These are phyloP conservation scores for Micrasema minimum DNA, from an alignment of 1,140 invertebrate species.

Conservation along the genomic window DNA sequence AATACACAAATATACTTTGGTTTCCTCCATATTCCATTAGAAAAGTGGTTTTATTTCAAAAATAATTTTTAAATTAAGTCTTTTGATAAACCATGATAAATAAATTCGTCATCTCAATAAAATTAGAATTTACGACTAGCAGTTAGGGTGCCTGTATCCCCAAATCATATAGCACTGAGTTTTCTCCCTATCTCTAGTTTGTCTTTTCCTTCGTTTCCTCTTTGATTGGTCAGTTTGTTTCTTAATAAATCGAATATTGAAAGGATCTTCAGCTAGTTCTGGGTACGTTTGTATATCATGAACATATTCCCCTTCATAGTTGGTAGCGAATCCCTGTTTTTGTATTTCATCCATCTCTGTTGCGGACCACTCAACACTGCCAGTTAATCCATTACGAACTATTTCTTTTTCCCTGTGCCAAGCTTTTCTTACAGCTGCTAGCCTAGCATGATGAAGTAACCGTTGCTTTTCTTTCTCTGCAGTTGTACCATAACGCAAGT, in stretches of 20 bases:
- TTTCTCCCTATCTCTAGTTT: conserved; percentile 59
- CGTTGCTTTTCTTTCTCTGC: conserved; percentile 88
- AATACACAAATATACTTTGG: conserved; percentile 55
- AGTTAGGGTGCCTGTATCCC: conserved; percentile 38
- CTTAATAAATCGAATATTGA: conserved; percentile 90
- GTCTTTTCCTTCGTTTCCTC: conserved; percentile 72
- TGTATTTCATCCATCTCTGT: conserved; percentile 88
- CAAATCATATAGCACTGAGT: conserved; percentile 23
- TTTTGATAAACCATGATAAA: conserved; percentile 45
- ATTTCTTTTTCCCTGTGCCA: conserved; percentile 92
- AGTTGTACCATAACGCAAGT: conserved; percentile 88
- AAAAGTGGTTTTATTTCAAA: conserved; percentile 51
- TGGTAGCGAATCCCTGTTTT: conserved; percentile 82
- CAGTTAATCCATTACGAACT: conserved; percentile 79
- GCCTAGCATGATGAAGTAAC: conserved; percentile 87
- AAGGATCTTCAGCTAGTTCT: conserved; percentile 93
- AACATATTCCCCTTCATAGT: conserved; percentile 91
- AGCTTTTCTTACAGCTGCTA: conserved; percentile 86
- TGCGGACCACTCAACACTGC: conserved; percentile 78
- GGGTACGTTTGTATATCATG: conserved; percentile 90
- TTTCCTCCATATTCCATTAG: conserved; percentile 50
- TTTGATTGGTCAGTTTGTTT: conserved; percentile 75
- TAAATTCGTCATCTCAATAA: conserved; percentile 47
- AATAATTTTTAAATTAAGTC: conserved; percentile 53
- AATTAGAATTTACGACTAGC: conserved; percentile 51